A percentile compares a stretch with the other conserved stretches of the same genome.
Evolutionary conservation across 2,113 vertebrate genomes (phyloP).

Genomic region (Pachyramphus minor): DNA sequence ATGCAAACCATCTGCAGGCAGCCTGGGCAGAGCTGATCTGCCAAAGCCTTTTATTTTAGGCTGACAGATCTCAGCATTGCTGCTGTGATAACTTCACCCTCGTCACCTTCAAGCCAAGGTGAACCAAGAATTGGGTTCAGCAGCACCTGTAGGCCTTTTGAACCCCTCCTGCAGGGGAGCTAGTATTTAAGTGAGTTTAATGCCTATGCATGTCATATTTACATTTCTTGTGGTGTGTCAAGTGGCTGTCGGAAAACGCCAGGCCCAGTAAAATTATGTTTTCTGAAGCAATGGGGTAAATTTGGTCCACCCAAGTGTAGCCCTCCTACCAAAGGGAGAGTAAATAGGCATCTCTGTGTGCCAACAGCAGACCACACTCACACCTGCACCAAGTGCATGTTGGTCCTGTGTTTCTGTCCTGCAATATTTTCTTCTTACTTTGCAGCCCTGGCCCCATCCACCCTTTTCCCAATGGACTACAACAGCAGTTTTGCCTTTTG

Average conservation of each 20-base stretch:
- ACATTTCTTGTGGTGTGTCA: background rate
- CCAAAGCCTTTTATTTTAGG: background rate
- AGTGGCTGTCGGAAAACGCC: background rate
- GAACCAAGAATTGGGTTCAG: background rate
- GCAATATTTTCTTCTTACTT: background rate
- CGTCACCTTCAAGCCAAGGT: background rate
- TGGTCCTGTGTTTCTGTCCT: background rate
- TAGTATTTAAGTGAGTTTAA: background rate
- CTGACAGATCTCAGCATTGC: background rate
- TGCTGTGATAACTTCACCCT: background rate
- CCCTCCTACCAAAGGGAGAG: background rate
- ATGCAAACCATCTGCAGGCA: background rate
- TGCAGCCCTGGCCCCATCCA: background rate
- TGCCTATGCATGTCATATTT: background rate
- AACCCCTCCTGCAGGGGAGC: background rate
- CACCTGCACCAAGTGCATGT: fast-evolving
- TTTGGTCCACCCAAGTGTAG: background rate
- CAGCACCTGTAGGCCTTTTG: background rate
- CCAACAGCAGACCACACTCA: background rate
- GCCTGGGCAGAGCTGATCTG: background rate
- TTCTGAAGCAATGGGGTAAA: background rate
- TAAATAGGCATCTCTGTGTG: background rate
- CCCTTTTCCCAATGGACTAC: background rate
- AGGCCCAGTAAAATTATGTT: background rate
- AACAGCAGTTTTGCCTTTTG: background rate